Evolutionary conservation across 2,113 vertebrate genomes (phyloP), one percentile per base, ranked within the genome.

Genomic region (Tympanuchus pallidicinctus): DNA sequence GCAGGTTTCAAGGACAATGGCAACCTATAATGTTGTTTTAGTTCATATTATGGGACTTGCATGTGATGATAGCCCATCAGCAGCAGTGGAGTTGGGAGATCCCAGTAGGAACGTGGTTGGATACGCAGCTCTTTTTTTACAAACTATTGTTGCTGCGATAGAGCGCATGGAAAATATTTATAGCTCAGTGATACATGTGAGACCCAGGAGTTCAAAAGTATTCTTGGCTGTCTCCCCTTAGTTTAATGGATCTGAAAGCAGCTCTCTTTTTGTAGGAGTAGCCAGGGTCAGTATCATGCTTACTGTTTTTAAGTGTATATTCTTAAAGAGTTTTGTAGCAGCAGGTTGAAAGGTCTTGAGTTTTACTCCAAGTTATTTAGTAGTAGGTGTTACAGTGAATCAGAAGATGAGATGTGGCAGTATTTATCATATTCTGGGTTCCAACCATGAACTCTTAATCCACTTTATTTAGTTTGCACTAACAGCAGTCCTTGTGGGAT

Each of bases 1-100:
- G 77, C 61, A 94, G 73, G 57, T 83, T 94, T 94, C 77, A 95
- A 96, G 73, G 85, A 95, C 77, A 93, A 76, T 79, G 90, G 92
- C 78, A 90, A 50, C 43, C 45, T 93, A 56, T 93, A 56, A 12
- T 12, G 54, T 91, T 95, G 94, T 72, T 96, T 85, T 65, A 79
- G 79, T 82, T 90, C 54, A 34, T 77, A 47, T 87, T 93, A 61
- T n/a, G 47, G 66, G 54, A 89, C 90, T 95, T 96, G 56, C 38
- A 42, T 93, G 94, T 90, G 81, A 47, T 74, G 77, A 86, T 83
- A 47, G 66, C 70, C 75, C 93, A 42, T 89, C 63, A 61, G n/a
- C 75, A 85, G 61, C 85, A 2, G 88, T 24, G 50, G 30, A 52
- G 70, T 78, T 91, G 89, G 82, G 73, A 86, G 67, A 82, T 86